Conservation (phyloP, 2,888 invertebrate species). For the Ganaspis brasiliensis region DNA sequence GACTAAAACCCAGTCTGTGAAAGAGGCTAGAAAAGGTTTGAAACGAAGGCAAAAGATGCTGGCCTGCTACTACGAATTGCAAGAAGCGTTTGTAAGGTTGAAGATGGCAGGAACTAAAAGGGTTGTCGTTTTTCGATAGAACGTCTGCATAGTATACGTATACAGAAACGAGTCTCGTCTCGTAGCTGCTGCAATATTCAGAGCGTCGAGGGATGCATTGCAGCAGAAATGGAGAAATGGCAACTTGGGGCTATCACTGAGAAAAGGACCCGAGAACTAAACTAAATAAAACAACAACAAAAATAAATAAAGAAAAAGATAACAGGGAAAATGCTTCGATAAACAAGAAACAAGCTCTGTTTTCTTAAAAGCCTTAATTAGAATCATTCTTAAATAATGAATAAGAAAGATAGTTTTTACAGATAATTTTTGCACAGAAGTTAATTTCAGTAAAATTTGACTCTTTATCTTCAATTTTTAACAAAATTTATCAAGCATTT, state of each 20-base stretch:
- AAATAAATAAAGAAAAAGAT: constrained; percentile 1
- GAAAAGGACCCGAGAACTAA: neutral
- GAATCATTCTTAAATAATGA: too few relatives aligned
- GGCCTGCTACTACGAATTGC: constrained; percentile 13
- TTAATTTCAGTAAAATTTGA: too few relatives aligned
- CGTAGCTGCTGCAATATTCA: constrained; percentile 41
- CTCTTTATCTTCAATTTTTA: too few relatives aligned
- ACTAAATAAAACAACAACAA: constrained; percentile 29
- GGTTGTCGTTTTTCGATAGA: constrained; percentile 42
- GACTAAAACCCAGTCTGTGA: neutral
- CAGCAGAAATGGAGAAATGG: constrained; percentile 26
- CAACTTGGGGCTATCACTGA: constrained; percentile 43
- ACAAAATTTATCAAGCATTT: too few relatives aligned
- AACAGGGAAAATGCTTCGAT: neutral
- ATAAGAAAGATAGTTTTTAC: too few relatives aligned
- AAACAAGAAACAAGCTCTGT: neutral
- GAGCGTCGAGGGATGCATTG: constrained; percentile 43
- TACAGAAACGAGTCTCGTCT: constrained; percentile 33
- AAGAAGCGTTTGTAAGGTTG: constrained; percentile 8
- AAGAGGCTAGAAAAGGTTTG: neutral
- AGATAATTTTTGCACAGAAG: too few relatives aligned
- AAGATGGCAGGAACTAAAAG: constrained; percentile 26
- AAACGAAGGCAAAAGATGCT: neutral
- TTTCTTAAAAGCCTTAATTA: neutral
- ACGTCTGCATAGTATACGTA: constrained; percentile 29